phyloP scores from a whole-genome alignment of 2,797 vertebrate species.

The Botia almorhae region DNA sequence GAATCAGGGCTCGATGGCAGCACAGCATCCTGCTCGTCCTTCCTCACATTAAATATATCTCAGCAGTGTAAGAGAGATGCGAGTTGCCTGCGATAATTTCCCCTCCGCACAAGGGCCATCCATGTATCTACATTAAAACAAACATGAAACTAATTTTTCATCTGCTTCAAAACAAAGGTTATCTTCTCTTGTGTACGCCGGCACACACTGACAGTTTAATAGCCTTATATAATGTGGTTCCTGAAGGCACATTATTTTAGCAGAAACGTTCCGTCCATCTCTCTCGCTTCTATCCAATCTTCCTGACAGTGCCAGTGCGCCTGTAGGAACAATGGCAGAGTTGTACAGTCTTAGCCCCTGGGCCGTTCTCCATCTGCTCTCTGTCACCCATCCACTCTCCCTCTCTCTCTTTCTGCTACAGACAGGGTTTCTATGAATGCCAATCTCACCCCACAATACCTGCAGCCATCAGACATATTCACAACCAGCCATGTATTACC shows the following conservation, averaged over 20 bases:
- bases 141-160: slow-evolving; percentile 77
- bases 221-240: slow-evolving; percentile 81
- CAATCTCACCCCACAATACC: slow-evolving; percentile 53
- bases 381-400: slow-evolving; percentile 60
- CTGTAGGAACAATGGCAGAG: slow-evolving; percentile 72
- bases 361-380: slow-evolving; percentile 73
- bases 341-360: slow-evolving; percentile 66
- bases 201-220: slow-evolving; percentile 81
- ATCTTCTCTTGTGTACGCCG: slow-evolving; percentile 69
- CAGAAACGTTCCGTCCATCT: slow-evolving; percentile 64
- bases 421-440: slow-evolving; percentile 62
- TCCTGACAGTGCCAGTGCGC: slow-evolving; percentile 67
- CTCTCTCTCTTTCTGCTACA: slow-evolving; percentile 27
- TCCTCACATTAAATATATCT: slow-evolving; percentile 49
- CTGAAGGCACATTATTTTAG: slow-evolving; percentile 80
- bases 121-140: slow-evolving; percentile 66
- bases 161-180: slow-evolving; percentile 77
- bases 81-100: slow-evolving; percentile 27
- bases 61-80: slow-evolving; percentile 32
- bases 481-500: slow-evolving; percentile 31
- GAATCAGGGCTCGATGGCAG: slow-evolving; percentile 54
- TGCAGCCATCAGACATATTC: slow-evolving; percentile 36
- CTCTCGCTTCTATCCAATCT: slow-evolving; percentile 63
- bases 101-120: slow-evolving; percentile 48
- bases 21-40: slow-evolving; percentile 31